These are phyloP conservation scores for Mermis nigrescens DNA, from an alignment of 2,888 invertebrate species.

Conservation along the genomic window DNA sequence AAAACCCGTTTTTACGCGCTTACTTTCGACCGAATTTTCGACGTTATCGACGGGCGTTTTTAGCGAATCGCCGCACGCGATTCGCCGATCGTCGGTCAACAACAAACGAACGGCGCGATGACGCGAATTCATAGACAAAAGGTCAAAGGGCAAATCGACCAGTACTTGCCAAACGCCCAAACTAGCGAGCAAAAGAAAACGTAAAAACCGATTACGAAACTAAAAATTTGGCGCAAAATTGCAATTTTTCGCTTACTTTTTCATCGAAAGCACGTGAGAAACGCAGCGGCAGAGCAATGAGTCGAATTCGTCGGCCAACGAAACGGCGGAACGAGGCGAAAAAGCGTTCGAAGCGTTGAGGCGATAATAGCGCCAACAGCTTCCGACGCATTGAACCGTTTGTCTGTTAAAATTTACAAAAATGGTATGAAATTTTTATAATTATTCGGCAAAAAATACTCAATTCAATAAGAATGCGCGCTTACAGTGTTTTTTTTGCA, in stretches of 20 bases:
- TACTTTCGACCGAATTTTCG: not conserved
- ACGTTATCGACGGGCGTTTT: not conserved
- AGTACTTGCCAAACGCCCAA: conserved; percentile 29
- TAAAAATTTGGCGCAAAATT: too few species aligned
- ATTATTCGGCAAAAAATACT: too few species aligned
- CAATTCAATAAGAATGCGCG: too few species aligned
- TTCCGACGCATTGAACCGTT: not conserved
- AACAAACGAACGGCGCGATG: conserved; percentile 6
- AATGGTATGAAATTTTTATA: too few species aligned
- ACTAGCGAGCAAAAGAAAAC: too few species aligned
- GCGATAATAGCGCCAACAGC: not conserved
- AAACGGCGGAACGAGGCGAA: not conserved
- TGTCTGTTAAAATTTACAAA: not conserved
- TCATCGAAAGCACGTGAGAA: not conserved
- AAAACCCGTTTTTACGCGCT: not conserved
- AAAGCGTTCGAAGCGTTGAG: too few species aligned
- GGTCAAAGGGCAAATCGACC: conserved; percentile 25
- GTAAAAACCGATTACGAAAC: too few species aligned
- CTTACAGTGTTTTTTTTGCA: too few species aligned
- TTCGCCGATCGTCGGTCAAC: too few species aligned
- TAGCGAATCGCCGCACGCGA: not conserved
- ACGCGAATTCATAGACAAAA: not conserved
- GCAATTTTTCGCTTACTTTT: too few species aligned
- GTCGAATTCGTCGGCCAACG: not conserved
- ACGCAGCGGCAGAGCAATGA: not conserved